These are phyloP conservation scores for Idaea biselata DNA, from an alignment of 2,888 invertebrate genomes.

Conservation along the genomic window DNA sequence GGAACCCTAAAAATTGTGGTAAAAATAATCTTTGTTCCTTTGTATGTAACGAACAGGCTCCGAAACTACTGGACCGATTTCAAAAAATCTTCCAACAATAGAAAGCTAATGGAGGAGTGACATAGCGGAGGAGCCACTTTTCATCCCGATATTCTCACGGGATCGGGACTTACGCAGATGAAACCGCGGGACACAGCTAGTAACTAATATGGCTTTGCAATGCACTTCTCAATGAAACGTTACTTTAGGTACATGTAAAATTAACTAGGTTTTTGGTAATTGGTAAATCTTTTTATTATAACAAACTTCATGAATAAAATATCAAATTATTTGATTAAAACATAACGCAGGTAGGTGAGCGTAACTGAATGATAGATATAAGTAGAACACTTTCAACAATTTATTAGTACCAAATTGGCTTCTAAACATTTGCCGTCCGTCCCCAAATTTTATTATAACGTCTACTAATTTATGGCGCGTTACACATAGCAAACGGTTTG, in stretches of 20 bases:
- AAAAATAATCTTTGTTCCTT: too few species aligned
- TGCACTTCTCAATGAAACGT: neutral
- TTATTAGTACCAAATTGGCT: conserved; percentile 58
- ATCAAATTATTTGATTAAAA: conserved; percentile 31
- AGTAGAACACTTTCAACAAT: conserved; percentile 63
- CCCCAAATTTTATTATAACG: conserved; percentile 66
- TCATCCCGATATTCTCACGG: too few species aligned
- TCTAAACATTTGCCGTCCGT: conserved; percentile 66
- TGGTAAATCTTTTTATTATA: neutral
- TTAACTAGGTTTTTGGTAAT: neutral
- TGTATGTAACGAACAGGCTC: too few species aligned
- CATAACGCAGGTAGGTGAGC: conserved; percentile 22
- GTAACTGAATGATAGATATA: conserved; percentile 63
- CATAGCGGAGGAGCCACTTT: too few species aligned
- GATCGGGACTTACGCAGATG: too few species aligned
- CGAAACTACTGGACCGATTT: too few species aligned
- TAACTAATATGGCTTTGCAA: too few species aligned
- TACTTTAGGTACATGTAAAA: neutral
- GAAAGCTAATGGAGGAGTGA: too few species aligned
- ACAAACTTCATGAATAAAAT: conserved; percentile 23
- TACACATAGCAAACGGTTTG: conserved; percentile 72
- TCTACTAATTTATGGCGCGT: conserved; percentile 73
- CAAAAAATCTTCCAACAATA: too few species aligned
- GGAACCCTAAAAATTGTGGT: neutral
- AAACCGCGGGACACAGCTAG: too few species aligned